A percentile compares a stretch with the other conserved stretches of the same genome.
Conservation (phyloP, 1,140 invertebrate genomes). For the Aphelinus certus region DNA sequence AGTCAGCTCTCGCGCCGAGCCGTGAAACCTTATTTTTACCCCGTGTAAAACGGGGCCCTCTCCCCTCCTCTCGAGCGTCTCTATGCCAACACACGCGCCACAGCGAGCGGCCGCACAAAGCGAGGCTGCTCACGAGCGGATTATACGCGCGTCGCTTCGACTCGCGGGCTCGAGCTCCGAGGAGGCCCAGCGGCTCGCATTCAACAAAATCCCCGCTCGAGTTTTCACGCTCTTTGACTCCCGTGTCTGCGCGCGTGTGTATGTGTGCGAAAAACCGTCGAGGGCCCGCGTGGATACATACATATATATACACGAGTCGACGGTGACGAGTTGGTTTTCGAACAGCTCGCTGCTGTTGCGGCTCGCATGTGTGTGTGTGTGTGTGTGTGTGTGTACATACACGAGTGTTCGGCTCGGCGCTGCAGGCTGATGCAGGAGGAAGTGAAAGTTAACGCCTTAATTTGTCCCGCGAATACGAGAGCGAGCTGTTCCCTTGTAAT, state of each 20-base stretch:
- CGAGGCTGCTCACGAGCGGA: constrained; percentile 58
- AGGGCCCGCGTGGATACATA: too few species aligned
- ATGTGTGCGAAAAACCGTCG: constrained; percentile 6
- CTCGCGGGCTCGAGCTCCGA: constrained; percentile 41
- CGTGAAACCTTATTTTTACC: constrained; percentile 51
- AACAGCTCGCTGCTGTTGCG: background rate
- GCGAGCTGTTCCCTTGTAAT: constrained; percentile 3
- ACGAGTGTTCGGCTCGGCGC: background rate
- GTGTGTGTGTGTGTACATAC: background rate
- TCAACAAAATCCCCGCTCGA: constrained; percentile 45
- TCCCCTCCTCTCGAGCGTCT: too few species aligned
- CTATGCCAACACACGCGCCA: background rate
- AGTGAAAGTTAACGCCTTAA: constrained; percentile 36
- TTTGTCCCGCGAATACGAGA: constrained; percentile 14
- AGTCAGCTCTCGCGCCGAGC: constrained; percentile 45
- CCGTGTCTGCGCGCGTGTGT: background rate
- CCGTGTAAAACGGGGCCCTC: too few species aligned
- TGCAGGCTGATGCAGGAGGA: background rate
- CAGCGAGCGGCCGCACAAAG: constrained; percentile 9
- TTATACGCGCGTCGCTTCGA: constrained; percentile 59
- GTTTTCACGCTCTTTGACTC: constrained; percentile 58
- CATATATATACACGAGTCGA: too few species aligned
- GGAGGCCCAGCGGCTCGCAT: constrained; percentile 15
- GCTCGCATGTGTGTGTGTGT: background rate
- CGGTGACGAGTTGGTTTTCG: constrained; percentile 18